Evolutionary conservation across 2,797 vertebrate genomes (phyloP).

Genomic region (Gouania willdenowi): DNA sequence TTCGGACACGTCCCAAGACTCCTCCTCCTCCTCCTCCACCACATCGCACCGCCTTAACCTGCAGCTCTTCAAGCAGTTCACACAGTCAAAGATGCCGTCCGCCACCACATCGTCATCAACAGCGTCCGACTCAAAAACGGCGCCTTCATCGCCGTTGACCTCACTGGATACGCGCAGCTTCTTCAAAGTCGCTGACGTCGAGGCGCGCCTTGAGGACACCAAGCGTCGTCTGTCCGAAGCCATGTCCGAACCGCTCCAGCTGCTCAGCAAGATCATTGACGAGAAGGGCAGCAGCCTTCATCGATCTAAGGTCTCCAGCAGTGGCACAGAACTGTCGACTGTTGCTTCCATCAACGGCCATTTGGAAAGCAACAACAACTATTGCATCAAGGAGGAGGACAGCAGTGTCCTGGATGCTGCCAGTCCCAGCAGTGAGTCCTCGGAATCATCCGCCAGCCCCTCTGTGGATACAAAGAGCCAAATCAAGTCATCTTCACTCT

Average conservation of each 20-base stretch:
- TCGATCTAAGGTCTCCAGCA: conserved; percentile 90
- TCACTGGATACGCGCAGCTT: conserved; percentile 90
- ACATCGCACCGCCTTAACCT: conserved; percentile 84
- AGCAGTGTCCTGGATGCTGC: conserved; percentile 78
- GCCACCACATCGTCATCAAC: neutral
- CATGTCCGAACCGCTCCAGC: conserved; percentile 92
- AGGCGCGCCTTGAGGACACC: conserved; percentile 94
- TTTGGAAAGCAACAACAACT: conserved; percentile 88
- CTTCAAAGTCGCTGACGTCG: conserved; percentile 97
- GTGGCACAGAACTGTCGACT: conserved; percentile 88
- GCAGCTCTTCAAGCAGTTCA: conserved; percentile 93
- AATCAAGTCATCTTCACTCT: conserved; percentile 36
- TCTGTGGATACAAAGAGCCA: conserved; percentile 40
- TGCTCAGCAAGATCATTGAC: conserved; percentile 95
- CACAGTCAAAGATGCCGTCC: conserved; percentile 82
- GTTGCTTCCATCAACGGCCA: conserved; percentile 82
- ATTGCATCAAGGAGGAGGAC: conserved; percentile 96
- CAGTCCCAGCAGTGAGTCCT: conserved; percentile 48
- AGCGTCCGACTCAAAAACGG: conserved; percentile 88
- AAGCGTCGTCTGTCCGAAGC: conserved; percentile 93
- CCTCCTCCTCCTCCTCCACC: conserved; percentile 61
- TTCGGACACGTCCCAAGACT: conserved; percentile 88
- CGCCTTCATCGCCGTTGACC: conserved; percentile 87
- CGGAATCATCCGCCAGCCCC: conserved; percentile 26
- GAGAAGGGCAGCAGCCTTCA: conserved; percentile 82